Evolutionary conservation across 2,888 invertebrate genomes (phyloP).

Genomic region (Silvanus unidentatus): DNA sequence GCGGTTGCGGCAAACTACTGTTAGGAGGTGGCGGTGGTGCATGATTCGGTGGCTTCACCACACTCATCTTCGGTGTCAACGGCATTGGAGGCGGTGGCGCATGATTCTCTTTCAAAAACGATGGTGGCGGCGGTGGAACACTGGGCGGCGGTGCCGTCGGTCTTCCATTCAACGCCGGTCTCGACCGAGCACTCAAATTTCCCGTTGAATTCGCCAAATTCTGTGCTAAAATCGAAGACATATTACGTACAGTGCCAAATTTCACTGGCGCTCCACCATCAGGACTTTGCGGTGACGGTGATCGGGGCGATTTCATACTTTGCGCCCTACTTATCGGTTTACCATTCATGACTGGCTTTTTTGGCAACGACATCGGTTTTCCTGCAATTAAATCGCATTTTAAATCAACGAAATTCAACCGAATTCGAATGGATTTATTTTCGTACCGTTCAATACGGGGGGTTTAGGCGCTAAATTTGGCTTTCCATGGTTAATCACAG

Average conservation of each 20-base stretch:
- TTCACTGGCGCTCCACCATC: constrained; percentile 31
- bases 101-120: constrained; percentile 37
- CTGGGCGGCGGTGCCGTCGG: constrained; percentile 44
- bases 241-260: constrained; percentile 43
- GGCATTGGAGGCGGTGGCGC: constrained; percentile 30
- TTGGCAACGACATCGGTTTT: constrained; percentile 62
- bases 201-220: constrained; percentile 43
- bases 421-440: neutral
- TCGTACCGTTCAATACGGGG: constrained; percentile 51
- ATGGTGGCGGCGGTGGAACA: constrained; percentile 42
- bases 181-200: constrained; percentile 34
- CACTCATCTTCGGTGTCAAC: constrained; percentile 20
- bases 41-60: constrained; percentile 41
- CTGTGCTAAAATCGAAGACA: constrained; percentile 50
- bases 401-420: neutral
- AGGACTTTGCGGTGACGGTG: constrained; percentile 53
- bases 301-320: constrained; percentile 78
- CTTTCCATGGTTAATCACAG: constrained; percentile 63
- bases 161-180: constrained; percentile 34
- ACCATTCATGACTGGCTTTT: constrained; percentile 56
- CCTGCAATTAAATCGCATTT: constrained; percentile 31
- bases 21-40: constrained; percentile 42
- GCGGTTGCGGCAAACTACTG: constrained; percentile 24
- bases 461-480: constrained; percentile 82
- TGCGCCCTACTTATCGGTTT: constrained; percentile 65